These are phyloP conservation scores for Pristionchus exspectatus DNA, from an alignment of 2,888 invertebrate species.

Conservation along the genomic window DNA sequence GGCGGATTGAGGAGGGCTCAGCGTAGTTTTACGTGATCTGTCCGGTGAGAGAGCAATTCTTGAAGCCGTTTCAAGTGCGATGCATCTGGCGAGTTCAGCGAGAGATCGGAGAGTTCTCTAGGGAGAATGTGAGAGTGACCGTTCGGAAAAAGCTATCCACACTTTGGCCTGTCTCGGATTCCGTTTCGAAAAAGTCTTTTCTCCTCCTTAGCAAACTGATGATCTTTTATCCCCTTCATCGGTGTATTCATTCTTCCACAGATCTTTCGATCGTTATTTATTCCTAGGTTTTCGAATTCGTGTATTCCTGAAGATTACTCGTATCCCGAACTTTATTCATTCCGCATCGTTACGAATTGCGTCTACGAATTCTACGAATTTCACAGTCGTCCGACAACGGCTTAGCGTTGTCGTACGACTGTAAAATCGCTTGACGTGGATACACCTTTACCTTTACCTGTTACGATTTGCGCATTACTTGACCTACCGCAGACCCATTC, in stretches of 20 bases:
- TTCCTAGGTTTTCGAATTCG: too few species aligned
- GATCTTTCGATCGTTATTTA: too few species aligned
- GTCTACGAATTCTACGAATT: too few species aligned
- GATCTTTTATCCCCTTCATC: background rate
- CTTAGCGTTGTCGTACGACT: too few species aligned
- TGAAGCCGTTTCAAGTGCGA: background rate
- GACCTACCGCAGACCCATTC: background rate
- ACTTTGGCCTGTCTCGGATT: background rate
- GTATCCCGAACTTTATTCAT: background rate
- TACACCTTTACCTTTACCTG: too few species aligned
- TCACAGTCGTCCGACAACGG: too few species aligned
- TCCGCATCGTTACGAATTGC: background rate
- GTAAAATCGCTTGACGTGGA: too few species aligned
- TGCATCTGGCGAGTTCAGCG: background rate
- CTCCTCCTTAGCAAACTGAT: background rate
- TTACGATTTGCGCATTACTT: too few species aligned
- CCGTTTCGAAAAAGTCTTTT: constrained; percentile 17
- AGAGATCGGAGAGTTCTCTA: background rate
- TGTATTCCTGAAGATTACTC: too few species aligned
- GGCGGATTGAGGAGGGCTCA: background rate
- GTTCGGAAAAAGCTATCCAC: background rate
- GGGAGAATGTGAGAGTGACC: background rate
- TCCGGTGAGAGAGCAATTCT: background rate
- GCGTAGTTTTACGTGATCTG: background rate
- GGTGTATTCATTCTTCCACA: background rate